Evolutionary conservation across 2,797 vertebrate genomes (phyloP), one percentile per base, ranked within the genome.

Genomic region (Perdix hodgsoniae): DNA sequence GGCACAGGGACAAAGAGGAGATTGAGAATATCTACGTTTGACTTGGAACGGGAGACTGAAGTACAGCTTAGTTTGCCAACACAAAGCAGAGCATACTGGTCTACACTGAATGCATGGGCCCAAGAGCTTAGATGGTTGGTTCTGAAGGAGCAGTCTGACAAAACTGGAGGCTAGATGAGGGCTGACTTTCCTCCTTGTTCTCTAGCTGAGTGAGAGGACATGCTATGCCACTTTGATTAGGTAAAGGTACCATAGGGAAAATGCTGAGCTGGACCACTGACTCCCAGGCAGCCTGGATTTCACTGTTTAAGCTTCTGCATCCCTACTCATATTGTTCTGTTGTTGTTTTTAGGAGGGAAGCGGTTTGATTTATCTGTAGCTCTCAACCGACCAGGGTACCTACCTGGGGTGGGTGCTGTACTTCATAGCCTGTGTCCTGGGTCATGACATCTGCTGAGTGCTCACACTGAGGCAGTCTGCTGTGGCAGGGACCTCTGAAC

Each of bases 21-120:
- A 56, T 23, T 9, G n/a, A 18, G 18, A 78, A 70, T 0, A 0
- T 63, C 54, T 54, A 33, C 9, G 31, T 22, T 21, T 57, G 61
- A 39, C 14, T 54, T 77, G 33, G 91, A 90, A 90, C 49, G 47
- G 15, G 21, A 15, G 31, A 42, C 31, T 81, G 31, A 18, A 57
- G 21, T 21, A 26, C 0, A 0, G 16, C 5, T 73, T 82, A 0
- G 14, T 5, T 73, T 88, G 35, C 29, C n/a, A 45, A 67, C 2
- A 13, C 8, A 22, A 67, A 74, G 39, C 16, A 54, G n/a, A 45
- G 39, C 22, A 45, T 5, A 2, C 5, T 50, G 11, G 35, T 72
- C 80, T 22, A 33, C 85, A 50, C 2, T 60, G 50, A 57, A 37
- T 23, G 1, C 11, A 26, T 3, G 8, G 27, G 4, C 64, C 1